Percentiles rank a stretch among this genome's conserved stretches.
Conservation (phyloP, 2,888 invertebrate genomes). For the Malthinus flaveolus region DNA sequence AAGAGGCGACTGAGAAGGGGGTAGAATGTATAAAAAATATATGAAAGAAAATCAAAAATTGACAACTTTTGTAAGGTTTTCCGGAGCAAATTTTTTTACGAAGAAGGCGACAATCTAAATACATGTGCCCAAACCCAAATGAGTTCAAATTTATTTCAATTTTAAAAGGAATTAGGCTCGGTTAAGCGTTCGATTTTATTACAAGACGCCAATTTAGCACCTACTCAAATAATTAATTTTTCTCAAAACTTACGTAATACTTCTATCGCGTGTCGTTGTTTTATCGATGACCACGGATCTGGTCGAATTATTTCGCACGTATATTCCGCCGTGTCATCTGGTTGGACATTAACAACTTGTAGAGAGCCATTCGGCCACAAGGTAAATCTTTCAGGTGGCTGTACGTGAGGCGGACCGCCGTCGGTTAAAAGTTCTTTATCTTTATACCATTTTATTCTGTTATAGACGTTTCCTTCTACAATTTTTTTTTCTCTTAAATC, state of each 20-base stretch:
- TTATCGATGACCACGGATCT: conserved; percentile 69
- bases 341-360: conserved; percentile 62
- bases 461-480: conserved; percentile 61
- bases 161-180: no score
- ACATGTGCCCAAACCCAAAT: no score
- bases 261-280: conserved; percentile 76
- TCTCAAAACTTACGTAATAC: conserved; percentile 71
- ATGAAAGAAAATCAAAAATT: no score
- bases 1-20: no score
- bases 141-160: no score
- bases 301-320: conserved; percentile 69
- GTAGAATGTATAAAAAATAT: no score
- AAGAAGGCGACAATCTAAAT: no score
- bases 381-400: conserved; percentile 60
- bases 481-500: background rate
- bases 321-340: conserved; percentile 68
- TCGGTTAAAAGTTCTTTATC: conserved; percentile 64
- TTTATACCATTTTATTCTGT: conserved; percentile 70
- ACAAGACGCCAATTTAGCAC: background rate
- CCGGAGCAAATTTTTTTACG: no score
- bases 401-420: conserved; percentile 43
- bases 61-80: no score
- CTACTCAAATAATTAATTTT: no score
- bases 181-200: background rate
- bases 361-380: conserved; percentile 75